Conservation (phyloP, 2,797 vertebrate genomes). For the Miichthys miiuy region DNA sequence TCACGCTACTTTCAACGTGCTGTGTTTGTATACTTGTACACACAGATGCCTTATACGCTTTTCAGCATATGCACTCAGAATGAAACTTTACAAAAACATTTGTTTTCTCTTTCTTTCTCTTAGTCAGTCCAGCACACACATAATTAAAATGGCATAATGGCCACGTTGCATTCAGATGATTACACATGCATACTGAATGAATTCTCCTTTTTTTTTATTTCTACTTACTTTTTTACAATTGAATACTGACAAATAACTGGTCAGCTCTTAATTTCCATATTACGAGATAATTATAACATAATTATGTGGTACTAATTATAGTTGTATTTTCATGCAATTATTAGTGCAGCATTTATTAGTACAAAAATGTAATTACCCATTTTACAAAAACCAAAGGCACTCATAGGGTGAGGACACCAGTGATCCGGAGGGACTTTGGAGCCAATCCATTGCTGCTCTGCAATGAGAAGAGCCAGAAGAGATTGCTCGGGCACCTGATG, state of each 20-base stretch:
- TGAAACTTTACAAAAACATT: conserved; percentile 19
- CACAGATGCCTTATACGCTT: conserved; percentile 5
- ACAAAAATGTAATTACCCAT: not conserved
- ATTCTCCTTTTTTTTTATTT: not conserved
- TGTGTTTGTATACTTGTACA: conserved; percentile 10
- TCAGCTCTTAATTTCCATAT: conserved; percentile 7
- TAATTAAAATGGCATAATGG: not conserved
- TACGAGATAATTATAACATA: conserved; percentile 5
- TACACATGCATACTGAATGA: not conserved
- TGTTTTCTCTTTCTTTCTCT: conserved; percentile 13
- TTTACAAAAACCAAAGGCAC: conserved; percentile 8
- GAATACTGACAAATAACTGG: conserved; percentile 1
- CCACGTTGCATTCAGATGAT: conserved; percentile 17
- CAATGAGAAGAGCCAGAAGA: conserved; percentile 9
- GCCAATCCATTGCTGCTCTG: not conserved
- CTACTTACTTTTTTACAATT: not conserved
- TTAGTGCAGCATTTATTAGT: conserved; percentile 4
- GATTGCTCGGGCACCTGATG: conserved; percentile 22
- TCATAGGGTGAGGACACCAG: not conserved
- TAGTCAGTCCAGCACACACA: not conserved
- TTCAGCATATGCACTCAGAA: conserved; percentile 13
- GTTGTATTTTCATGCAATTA: not conserved
- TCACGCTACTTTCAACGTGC: conserved; percentile 38
- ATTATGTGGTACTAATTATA: not conserved
- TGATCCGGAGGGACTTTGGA: conserved; percentile 17